Evolutionary conservation across 2,888 invertebrate genomes (phyloP), one percentile per base, ranked within the genome.

Genomic region (Steinernema hermaphroditum): DNA sequence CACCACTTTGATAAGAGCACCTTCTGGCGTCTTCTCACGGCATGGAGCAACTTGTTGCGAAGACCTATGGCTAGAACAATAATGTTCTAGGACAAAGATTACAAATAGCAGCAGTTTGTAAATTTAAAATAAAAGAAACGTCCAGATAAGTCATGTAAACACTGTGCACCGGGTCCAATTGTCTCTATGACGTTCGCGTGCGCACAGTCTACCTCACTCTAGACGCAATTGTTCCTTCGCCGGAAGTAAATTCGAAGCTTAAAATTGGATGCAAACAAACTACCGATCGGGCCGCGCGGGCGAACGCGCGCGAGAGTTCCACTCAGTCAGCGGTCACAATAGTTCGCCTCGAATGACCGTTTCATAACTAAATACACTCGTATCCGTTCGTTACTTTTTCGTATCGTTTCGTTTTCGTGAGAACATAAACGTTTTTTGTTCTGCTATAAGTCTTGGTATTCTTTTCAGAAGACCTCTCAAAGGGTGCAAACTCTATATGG

Each of bases 241-340:
- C 62, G 62, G 62, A 62, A 62, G 62, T 62, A 62, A 62, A 62
- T 62, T 62, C 62, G 32, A 62, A 62, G 62, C 62, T 62, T 62
- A 62, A 62, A 62, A 62, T 62, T 62, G 62, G 32, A 62, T 62
- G 62, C 62, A 62, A 62, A 62, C 62, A 62, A 62, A 62, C 62
- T 62, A 62, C 62, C 34, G 29, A 27, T 29, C 24, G 29, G 62
- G 62, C 62, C 62, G 62, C 29, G 62, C 62, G 62, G n/a, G 6
- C 46, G 46, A 29, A 27, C 32, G 32, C 32, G 62, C 32, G 62
- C 62, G 29, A 29, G 62, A 29, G 62, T 29, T 27, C 27, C 32
- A 62, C 32, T 32, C 62, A 29, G 32, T 62, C 62, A 9, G 62
- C 29, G 27, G 62, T 62, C 62, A 29, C 29, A 62, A 62, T 62